Conservation (phyloP, 37 sponge, comb jelly and placozoan genomes). For the Chondrosia reniformis region DNA sequence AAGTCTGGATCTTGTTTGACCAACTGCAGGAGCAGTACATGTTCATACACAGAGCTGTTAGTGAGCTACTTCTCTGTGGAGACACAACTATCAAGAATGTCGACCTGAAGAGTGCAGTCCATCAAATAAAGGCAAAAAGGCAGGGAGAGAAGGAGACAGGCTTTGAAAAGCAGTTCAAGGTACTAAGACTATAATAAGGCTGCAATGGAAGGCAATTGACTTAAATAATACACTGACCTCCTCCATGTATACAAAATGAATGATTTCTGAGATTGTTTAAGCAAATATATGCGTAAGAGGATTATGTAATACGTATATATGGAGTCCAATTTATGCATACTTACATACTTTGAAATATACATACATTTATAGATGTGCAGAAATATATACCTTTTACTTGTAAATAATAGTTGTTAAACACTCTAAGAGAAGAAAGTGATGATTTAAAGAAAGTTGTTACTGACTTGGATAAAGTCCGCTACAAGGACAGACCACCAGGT, state of each 20-base stretch:
- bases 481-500: not conserved
- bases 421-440: not conserved
- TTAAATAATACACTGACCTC: no score
- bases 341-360: no score
- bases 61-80: not conserved
- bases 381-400: not conserved
- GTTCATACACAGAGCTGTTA: not conserved
- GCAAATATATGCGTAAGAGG: constrained; percentile 1
- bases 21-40: not conserved
- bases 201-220: no score
- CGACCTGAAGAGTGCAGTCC: not conserved
- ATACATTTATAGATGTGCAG: no score
- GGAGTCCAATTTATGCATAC: no score
- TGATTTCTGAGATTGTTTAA: no score
- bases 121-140: constrained; percentile 24
- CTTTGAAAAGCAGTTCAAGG: not conserved
- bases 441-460: not conserved
- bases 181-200: no score
- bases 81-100: not conserved
- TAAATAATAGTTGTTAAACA: not conserved
- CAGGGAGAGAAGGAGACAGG: not conserved
- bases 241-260: no score
- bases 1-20: no score
- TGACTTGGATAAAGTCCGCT: no score
- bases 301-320: no score